Evolutionary conservation across 2,797 vertebrate genomes (phyloP), one percentile per base, ranked within the genome.

Genomic region (Helicolenus hilgendorfi): DNA sequence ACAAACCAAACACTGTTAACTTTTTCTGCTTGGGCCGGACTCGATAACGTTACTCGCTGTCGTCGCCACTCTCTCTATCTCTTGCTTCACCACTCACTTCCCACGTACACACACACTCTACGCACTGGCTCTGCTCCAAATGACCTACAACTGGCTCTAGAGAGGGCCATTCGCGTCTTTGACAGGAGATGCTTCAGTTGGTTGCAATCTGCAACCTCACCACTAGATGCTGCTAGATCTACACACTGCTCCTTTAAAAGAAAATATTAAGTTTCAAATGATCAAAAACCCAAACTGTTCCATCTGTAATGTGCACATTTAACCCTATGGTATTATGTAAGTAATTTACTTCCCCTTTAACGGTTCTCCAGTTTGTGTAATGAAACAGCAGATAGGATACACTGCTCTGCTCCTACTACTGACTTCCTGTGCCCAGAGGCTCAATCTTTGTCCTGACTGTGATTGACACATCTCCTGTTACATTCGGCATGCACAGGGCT

Each of bases 381-480:
- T 75, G 31, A 64, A 79, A 26, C 35, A 7, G 31, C 73, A 56
- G 33, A 55, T 29, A 15, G 6, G 69, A 53, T 53, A 9, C 45
- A 53, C 45, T 53, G 8, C 45, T 53, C 45, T 9, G 45, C 7
- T 80, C 41, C 31, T 29, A 4, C 49, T 15, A 53, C 58, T 13
- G 18, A 60, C 74, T 79, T 76, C 49, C 36, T 75, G 67, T 53
- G 33, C 53, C 72, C 41, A 10, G 65, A 22, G 58, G 76, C 74
- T 33, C 45, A 5, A 20, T 22, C 49, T 26, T 26, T 2, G 18
- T 38, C 22, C 22, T 18, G 29, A 31, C 64, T 79, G 35, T 69
- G 80, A 87, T 35, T 81, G 91, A 83, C 84, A 75, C 72, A 20
- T 70, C 41, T 85, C 63, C 29, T 20, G 62, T 74, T 86, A 53